A percentile compares a stretch with the other conserved stretches of the same genome.
Conservation (phyloP, 2,888 invertebrate species). For the Pristionchus arcanus region DNA sequence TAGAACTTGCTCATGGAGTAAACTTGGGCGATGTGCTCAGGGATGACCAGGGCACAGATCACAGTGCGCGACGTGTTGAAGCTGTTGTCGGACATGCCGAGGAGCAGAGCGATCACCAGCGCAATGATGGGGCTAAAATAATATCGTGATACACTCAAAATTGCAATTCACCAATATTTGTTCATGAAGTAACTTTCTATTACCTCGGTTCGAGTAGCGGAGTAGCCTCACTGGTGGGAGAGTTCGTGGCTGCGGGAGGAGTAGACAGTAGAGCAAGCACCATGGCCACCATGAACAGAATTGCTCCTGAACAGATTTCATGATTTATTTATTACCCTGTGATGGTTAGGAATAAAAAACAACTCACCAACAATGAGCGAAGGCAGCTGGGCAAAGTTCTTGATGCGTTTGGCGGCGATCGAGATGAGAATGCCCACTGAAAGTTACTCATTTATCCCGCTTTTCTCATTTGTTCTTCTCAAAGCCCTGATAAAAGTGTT, state of each 20-base stretch:
- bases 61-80: slow-evolving; percentile 17
- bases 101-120: neutral
- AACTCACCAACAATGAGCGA: slow-evolving; percentile 7
- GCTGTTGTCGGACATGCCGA: slow-evolving; percentile 27
- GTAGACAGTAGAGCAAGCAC: neutral
- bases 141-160: neutral
- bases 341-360: neutral
- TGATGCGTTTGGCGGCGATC: neutral
- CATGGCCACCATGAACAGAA: slow-evolving; percentile 25
- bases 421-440: slow-evolving; percentile 36
- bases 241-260: neutral
- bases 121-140: neutral
- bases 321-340: neutral
- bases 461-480: no score
- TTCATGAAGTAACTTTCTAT: no score
- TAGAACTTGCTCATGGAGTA: slow-evolving; percentile 53
- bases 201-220: slow-evolving; percentile 22
- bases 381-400: slow-evolving; percentile 33
- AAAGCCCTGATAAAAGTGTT: no score
- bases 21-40: neutral
- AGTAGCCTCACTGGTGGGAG: neutral
- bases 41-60: slow-evolving; percentile 41
- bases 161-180: no score
- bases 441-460: neutral
- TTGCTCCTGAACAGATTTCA: neutral